Conservation (phyloP, 2,113 vertebrate species). For the Albula glossodonta region DNA sequence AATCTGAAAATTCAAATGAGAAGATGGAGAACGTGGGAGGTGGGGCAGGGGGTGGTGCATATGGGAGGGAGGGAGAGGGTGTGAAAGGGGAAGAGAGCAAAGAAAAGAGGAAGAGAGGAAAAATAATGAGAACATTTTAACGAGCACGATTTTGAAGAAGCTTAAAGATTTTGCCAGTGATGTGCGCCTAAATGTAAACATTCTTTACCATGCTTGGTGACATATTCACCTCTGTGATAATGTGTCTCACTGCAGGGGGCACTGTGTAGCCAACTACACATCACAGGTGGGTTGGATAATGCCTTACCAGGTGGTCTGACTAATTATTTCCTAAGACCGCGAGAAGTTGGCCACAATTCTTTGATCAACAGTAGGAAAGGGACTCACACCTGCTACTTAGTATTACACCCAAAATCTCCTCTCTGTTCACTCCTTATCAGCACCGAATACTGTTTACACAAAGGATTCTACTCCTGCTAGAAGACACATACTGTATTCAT, state of each 20-base stretch:
- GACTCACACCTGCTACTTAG: conserved; percentile 16
- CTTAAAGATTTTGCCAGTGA: not conserved
- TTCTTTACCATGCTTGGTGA: not conserved
- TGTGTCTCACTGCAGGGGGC: not conserved
- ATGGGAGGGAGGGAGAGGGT: not conserved
- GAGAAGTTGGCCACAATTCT: not conserved
- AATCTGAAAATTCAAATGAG: conserved; percentile 72
- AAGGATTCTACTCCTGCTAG: conserved; percentile 16
- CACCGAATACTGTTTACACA: conserved; percentile 19
- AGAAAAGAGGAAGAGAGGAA: not conserved
- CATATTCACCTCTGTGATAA: not conserved
- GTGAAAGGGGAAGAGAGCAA: not conserved
- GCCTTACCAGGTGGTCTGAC: not conserved
- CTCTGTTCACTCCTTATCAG: not conserved
- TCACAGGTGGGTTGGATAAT: not conserved
- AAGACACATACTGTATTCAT: not conserved
- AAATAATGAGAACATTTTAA: not conserved
- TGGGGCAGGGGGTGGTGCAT: too few species aligned
- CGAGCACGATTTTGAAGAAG: not conserved
- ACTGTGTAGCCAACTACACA: not conserved
- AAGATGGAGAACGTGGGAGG: conserved; percentile 15
- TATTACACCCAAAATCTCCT: not conserved
- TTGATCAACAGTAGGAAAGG: conserved; percentile 18
- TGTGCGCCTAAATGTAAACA: not conserved
- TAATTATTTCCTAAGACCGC: not conserved